Evolutionary conservation across 2,797 vertebrate species (phyloP).

Genomic region (Acrossocheilus wenchowensis): DNA sequence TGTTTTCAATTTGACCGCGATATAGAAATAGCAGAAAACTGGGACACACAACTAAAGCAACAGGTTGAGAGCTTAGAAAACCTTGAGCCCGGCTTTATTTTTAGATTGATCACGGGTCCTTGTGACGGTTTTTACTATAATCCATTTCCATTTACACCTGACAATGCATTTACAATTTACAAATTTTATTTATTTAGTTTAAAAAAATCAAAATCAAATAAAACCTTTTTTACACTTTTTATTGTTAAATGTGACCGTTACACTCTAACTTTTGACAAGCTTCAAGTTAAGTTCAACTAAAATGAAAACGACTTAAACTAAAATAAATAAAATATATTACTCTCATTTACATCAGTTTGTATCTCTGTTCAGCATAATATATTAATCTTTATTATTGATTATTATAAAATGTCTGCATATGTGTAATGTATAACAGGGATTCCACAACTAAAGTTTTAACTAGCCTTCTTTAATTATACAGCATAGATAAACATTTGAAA

Average conservation of each 20-base stretch:
- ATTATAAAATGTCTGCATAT: not conserved
- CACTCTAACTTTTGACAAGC: not conserved
- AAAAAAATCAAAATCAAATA: not conserved
- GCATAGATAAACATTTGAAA: not conserved
- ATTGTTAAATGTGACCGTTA: not conserved
- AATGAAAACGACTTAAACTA: not conserved
- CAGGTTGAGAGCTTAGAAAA: slow-evolving; percentile 69
- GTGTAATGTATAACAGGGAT: not conserved
- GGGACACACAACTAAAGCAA: slow-evolving; percentile 53
- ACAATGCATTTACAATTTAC: not conserved
- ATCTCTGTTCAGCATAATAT: not conserved
- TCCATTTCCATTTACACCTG: not conserved
- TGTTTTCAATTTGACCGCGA: not conserved
- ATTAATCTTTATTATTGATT: not conserved
- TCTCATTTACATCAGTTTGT: not conserved
- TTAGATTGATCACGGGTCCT: slow-evolving; percentile 14
- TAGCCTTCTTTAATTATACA: slow-evolving; percentile 6
- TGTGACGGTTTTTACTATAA: slow-evolving; percentile 6
- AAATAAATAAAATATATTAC: not conserved
- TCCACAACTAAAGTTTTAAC: not conserved
- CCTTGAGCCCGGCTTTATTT: slow-evolving; percentile 37
- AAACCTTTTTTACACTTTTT: not conserved
- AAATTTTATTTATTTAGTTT: too few relatives aligned
- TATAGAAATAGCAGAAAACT: not conserved
- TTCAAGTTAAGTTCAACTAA: not conserved